phyloP scores from a whole-genome alignment of 2,888 invertebrate genomes.

The Yponomeuta malinellus region DNA sequence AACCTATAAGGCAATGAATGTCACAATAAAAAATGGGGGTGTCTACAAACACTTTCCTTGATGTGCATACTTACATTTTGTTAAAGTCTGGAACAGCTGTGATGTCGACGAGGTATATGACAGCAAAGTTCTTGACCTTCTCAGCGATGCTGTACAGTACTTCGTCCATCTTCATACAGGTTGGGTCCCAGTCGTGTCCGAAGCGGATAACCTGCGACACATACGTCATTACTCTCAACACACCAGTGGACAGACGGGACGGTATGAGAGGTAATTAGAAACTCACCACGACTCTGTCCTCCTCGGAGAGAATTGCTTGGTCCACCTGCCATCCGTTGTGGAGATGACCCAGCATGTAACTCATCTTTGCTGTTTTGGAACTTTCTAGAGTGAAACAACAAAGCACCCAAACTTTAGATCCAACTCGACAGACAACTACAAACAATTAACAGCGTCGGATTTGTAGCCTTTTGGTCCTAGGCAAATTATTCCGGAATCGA shows the following conservation, averaged over 20 bases:
- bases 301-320: constrained; percentile 98
- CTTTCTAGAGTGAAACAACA: too few relatives aligned
- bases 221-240: not conserved
- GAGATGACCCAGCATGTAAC: constrained; percentile 99
- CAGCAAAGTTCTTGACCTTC: constrained; percentile 99
- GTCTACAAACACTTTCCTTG: too few relatives aligned
- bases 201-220: constrained; percentile 89
- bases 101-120: constrained; percentile 97
- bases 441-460: not conserved
- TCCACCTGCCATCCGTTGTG: constrained; percentile 99
- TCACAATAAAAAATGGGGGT: too few relatives aligned
- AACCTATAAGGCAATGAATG: too few relatives aligned
- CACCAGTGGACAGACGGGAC: not conserved
- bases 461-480: too few relatives aligned
- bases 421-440: not conserved
- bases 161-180: constrained; percentile 99
- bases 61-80: constrained; percentile 86
- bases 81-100: constrained; percentile 99
- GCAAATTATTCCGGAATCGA: too few relatives aligned
- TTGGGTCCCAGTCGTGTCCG: constrained; percentile 99
- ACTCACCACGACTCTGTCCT: constrained; percentile 97
- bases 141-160: constrained; percentile 96
- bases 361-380: constrained; percentile 78
- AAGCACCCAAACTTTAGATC: not conserved
- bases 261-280: not conserved